Percentiles rank a stretch among this genome's conserved stretches.
Evolutionary conservation across 2,888 invertebrate genomes (phyloP).

Genomic region (Entomobrya proxima): DNA sequence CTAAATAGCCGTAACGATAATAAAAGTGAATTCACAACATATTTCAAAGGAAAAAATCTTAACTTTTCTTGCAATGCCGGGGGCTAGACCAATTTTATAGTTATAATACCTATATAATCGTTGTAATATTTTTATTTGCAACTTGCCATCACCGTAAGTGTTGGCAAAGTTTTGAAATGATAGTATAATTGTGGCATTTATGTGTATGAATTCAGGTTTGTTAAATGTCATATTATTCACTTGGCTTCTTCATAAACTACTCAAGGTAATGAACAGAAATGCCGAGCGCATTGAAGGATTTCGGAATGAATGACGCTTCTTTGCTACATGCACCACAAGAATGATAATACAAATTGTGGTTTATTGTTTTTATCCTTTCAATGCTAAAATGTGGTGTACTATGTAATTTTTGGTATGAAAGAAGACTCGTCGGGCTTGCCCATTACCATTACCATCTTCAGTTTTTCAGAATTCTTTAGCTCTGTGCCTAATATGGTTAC

Average conservation of each 20-base stretch:
- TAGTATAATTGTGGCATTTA: neutral
- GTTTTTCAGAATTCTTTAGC: neutral
- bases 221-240: neutral
- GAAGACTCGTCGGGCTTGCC: neutral
- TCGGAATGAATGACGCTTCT: constrained; percentile 19
- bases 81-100: constrained; percentile 32
- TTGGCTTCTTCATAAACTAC: neutral
- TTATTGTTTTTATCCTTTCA: constrained; percentile 33
- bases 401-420: neutral
- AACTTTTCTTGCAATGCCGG: neutral
- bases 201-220: constrained; percentile 30
- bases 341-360: constrained; percentile 27
- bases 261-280: too few relatives aligned
- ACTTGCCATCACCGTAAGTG: neutral
- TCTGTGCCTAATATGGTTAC: neutral
- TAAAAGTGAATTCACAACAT: constrained; percentile 32
- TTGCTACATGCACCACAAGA: neutral
- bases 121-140: neutral
- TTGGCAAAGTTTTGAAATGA: constrained; percentile 9
- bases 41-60: neutral
- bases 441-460: neutral
- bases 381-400: neutral
- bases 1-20: constrained; percentile 19
- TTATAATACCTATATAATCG: neutral
- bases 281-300: too few relatives aligned